These are phyloP conservation scores for Agriopis aurantiaria DNA, from an alignment of 2,888 invertebrate genomes.

Conservation along the genomic window DNA sequence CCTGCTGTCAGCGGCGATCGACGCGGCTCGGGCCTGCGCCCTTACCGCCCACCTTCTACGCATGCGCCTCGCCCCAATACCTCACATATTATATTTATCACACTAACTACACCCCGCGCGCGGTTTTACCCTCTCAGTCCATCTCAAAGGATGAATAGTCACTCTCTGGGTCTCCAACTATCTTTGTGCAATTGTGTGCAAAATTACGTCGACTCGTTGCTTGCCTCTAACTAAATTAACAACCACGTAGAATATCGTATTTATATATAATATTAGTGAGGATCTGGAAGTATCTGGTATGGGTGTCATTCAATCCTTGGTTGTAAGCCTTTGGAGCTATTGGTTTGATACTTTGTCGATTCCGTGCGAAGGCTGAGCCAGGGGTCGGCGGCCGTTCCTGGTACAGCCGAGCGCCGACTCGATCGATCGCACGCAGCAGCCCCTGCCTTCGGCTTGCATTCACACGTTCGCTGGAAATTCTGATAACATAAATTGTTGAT, in stretches of 20 bases:
- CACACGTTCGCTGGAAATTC: slow-evolving; percentile 12
- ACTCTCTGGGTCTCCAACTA: not conserved
- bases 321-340: slow-evolving; percentile 35
- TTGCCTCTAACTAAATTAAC: not conserved
- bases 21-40: slow-evolving; percentile 44
- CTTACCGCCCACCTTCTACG: slow-evolving; percentile 49
- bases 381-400: slow-evolving; percentile 34
- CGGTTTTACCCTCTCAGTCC: not conserved
- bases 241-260: not conserved
- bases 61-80: slow-evolving; percentile 48
- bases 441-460: slow-evolving; percentile 9
- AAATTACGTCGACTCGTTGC: not conserved
- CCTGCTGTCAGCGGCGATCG: slow-evolving; percentile 38
- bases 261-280: too few species aligned
- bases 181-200: too few species aligned
- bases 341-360: slow-evolving; percentile 23
- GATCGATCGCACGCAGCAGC: slow-evolving; percentile 15
- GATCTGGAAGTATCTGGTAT: not conserved
- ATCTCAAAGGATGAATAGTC: not conserved
- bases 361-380: not conserved
- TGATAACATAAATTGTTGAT: slow-evolving; percentile 1
- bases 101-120: not conserved
- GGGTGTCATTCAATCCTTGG: slow-evolving; percentile 30
- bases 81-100: not conserved
- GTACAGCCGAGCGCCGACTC: slow-evolving; percentile 25